Base-by-base conservation (phyloP, 53 echinoderm and acorn worm genomes). In the Henricia sp. region DNA sequence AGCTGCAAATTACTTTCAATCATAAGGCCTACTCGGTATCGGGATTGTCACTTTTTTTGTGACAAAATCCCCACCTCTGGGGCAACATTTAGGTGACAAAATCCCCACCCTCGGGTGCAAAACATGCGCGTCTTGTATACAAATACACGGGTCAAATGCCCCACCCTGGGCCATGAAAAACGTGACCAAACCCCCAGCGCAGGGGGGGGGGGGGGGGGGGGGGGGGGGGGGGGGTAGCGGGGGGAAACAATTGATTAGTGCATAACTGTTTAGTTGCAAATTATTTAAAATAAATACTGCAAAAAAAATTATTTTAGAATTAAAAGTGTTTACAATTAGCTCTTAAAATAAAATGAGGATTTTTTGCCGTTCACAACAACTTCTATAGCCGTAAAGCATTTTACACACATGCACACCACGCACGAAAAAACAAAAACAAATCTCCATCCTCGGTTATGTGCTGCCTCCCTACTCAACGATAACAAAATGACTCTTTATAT, bases 381-480 rank as follows among this genome's bases (percentile, higher is more conserved):
- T 13, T 70, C 70, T 70, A 55, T 8, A 67, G 70, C 41, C 70
- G 26, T 28, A 29, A 10, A n/a, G 38, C 27, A 32, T 50, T 26
- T 8, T 64, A 5, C 9, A 39, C 56, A 60, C 62, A 78, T 64
- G 63, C 53, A 74, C 55, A 37, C 57, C 57, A 78, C 53, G 55
- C 55, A 37, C 57, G 39, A 57, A 57, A 39, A 39, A 42, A 57
- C 4, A 4, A 40, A 37, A 40, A 34, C 42, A 77, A 77, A 77
- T 60, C 62, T 42, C 33, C 48, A 71, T 32, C 32, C 33, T 70
- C 20, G 20, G 33, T 27, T 24, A 80, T 80, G 64, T 32, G 50
- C 80, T 80, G 80, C 80, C 80, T 80, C 80, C 80, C 63, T 63
- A 62, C 32, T 62, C 80, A 41, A n/a, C 58, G 41, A 43, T 33